A percentile compares a stretch with the other conserved stretches of the same genome.
Conservation (phyloP, 92 coral and sea anemone genomes). For the Heliopora coerulea region DNA sequence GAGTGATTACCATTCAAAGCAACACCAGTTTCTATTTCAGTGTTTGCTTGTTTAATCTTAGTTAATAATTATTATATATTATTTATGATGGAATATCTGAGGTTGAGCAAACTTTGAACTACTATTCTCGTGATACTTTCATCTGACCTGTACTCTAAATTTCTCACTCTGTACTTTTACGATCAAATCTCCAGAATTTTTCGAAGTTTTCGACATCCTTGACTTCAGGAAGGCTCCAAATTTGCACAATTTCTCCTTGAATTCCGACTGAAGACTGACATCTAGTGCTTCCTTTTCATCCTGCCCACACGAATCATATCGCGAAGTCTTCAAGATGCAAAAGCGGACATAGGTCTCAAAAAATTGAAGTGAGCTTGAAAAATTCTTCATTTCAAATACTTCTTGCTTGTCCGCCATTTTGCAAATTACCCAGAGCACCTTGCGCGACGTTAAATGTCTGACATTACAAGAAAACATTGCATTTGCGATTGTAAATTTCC, state of each 20-base stretch:
- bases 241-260: background rate
- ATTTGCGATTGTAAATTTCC: no score
- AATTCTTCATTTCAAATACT: constrained; percentile 7
- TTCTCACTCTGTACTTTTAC: background rate
- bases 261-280: background rate
- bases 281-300: background rate
- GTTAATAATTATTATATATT: no score
- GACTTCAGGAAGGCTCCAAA: background rate
- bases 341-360: constrained; percentile 6
- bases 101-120: no score
- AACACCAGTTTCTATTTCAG: no score
- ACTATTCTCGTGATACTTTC: no score
- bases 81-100: no score
- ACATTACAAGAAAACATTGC: no score
- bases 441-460: no score
- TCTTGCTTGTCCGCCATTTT: constrained; percentile 21
- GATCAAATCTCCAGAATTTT: background rate
- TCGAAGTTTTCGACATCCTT: background rate
- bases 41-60: no score
- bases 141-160: background rate
- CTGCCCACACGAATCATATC: background rate
- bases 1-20: no score
- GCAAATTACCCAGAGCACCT: background rate
- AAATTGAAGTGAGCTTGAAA: constrained; percentile 6
- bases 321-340: background rate